These are phyloP conservation scores for Oreochromis aureus DNA, from an alignment of 2,113 vertebrate genomes.

Conservation along the genomic window DNA sequence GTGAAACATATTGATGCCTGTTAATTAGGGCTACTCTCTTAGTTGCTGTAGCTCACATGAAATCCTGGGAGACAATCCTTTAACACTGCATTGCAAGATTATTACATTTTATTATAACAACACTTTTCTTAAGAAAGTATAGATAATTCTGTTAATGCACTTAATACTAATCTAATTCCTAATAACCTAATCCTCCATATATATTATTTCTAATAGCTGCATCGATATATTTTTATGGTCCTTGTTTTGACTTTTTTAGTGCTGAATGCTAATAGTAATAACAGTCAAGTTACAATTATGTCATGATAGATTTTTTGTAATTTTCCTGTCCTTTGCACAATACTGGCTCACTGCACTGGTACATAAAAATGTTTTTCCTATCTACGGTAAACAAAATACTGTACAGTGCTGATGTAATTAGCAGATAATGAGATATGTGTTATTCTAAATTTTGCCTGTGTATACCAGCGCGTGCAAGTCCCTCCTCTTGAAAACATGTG, in stretches of 20 bases:
- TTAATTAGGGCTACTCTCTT: background rate
- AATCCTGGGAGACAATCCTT: fast-evolving
- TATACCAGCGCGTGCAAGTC: background rate
- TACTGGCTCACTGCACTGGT: background rate
- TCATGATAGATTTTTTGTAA: background rate
- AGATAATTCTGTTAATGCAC: background rate
- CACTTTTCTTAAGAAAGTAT: background rate
- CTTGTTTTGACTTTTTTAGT: background rate
- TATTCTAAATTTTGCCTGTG: background rate
- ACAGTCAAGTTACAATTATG: background rate
- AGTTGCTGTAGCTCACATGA: background rate
- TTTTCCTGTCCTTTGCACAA: background rate
- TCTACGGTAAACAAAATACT: background rate
- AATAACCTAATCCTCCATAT: background rate
- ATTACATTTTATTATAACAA: background rate
- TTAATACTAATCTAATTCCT: background rate
- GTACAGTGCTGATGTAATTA: background rate
- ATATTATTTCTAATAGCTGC: background rate
- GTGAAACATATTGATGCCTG: background rate
- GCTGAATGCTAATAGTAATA: background rate
- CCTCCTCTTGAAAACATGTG: background rate
- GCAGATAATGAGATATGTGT: background rate
- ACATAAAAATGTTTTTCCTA: background rate
- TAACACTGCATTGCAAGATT: background rate
- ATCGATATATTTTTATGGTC: background rate